A percentile compares a stretch with the other conserved stretches of the same genome.
Evolutionary conservation across 2,888 invertebrate species (phyloP).

Genomic region (Acleris emargana): DNA sequence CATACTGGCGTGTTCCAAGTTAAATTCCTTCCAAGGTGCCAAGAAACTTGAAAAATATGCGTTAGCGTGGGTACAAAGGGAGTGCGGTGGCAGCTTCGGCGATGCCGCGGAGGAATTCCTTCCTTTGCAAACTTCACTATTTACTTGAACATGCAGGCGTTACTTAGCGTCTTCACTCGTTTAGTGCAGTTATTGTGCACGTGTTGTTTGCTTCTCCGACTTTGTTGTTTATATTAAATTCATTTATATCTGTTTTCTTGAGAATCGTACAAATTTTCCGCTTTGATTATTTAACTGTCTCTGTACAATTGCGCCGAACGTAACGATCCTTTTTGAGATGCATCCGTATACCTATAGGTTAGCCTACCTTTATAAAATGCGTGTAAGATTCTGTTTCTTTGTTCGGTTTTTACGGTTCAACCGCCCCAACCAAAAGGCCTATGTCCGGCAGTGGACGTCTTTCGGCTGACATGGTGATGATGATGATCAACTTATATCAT

Average conservation of each 20-base stretch:
- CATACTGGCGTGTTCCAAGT: slow-evolving; percentile 62
- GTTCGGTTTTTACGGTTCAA: too few relatives aligned
- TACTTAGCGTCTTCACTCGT: slow-evolving; percentile 4
- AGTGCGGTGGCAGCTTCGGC: slow-evolving; percentile 4
- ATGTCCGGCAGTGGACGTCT: too few relatives aligned
- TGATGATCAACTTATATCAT: too few relatives aligned
- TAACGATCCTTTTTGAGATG: too few relatives aligned
- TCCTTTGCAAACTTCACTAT: slow-evolving; percentile 16
- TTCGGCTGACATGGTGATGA: too few relatives aligned
- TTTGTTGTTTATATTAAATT: too few relatives aligned
- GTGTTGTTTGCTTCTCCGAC: background rate
- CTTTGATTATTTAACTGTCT: too few relatives aligned
- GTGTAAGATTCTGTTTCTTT: too few relatives aligned
- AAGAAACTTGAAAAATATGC: slow-evolving; percentile 46
- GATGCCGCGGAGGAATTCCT: slow-evolving; percentile 7
- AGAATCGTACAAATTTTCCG: background rate
- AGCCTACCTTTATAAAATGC: too few relatives aligned
- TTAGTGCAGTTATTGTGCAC: background rate
- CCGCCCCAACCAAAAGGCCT: too few relatives aligned
- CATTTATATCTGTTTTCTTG: background rate
- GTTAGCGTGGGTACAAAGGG: slow-evolving; percentile 18
- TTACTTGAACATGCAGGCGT: slow-evolving; percentile 12
- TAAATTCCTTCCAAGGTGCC: slow-evolving; percentile 63
- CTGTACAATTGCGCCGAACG: too few relatives aligned
- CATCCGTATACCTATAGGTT: too few relatives aligned